Base-by-base conservation (phyloP, 2,113 vertebrate genomes). In the Oxyruncus cristatus region DNA sequence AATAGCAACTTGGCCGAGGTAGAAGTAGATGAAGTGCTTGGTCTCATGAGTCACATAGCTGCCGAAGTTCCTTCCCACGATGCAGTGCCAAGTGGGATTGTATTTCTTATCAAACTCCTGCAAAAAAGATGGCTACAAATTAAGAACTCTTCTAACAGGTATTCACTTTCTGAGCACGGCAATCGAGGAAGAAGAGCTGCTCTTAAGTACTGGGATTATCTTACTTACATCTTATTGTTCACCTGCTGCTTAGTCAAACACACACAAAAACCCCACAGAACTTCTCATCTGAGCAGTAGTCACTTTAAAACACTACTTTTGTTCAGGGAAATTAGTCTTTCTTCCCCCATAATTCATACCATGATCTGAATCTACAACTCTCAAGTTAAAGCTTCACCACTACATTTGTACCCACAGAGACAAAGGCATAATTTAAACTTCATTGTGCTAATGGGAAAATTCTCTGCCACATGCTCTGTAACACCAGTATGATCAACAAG, bases 21-120 rank as follows among this genome's bases (percentile, higher is more conserved):
- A 99, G 98, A 99, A 99, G 98, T 99, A 99, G 97, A 99, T 99
- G 98, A 99, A 99, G 98, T 99, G 99, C 97, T 99, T 99, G 94
- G 99, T 99, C 98, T 99, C 99, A 14, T 99, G 99, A 94, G 99
- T 99, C 97, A 99, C 99, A 0, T 99, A 99, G 98, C 99, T 99
- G 97, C 99, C 99, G 62, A 99, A 99, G 95, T 99, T 99, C 95
- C 99, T 99, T 85, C 99, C 99, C 96, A 99, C 99, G 3, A 99
- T 99, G 98, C 99, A 99, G 97, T 99, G 99, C 99, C 99, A 99
- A 70, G 99, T 99, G 44, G 99, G 99, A 75, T 99, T 99, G 88
- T 99, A 99, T 96, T 99, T 99, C 98, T 99, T 99, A 98, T 99
- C 99, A 95, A 99, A 99, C 93, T 99, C 99, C 99, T 99, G 97